Conservation (phyloP, 2,113 vertebrate genomes). For the Tragelaphus scriptus region DNA sequence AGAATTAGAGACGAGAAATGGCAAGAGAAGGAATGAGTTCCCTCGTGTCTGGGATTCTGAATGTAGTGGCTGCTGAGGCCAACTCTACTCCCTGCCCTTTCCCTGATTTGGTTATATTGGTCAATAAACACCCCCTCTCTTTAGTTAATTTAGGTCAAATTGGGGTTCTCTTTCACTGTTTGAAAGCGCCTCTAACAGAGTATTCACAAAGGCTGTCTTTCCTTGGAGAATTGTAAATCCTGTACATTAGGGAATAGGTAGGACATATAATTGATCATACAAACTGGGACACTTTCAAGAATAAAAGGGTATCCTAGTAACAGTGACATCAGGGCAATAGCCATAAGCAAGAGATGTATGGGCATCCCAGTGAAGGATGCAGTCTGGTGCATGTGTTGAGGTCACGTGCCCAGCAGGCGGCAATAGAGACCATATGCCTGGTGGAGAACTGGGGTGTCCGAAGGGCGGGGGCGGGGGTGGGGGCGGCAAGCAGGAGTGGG, state of each 20-base stretch:
- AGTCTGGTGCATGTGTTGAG: neutral
- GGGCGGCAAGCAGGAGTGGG: neutral
- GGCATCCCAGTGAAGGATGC: neutral
- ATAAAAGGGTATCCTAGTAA: neutral
- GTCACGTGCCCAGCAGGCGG: neutral
- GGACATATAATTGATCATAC: neutral
- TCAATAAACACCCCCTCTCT: neutral
- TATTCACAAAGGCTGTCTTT: neutral
- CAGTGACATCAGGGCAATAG: neutral
- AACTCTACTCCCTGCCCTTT: neutral
- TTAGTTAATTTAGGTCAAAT: neutral
- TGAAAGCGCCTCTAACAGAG: neutral
- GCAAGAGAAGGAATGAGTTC: neutral
- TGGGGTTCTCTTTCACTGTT: neutral
- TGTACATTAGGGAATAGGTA: neutral
- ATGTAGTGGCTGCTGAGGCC: neutral
- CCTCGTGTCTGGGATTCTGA: neutral
- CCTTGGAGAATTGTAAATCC: neutral
- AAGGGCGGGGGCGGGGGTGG: accelerated
- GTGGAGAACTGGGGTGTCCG: neutral
- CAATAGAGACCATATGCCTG: neutral
- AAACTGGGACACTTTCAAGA: neutral
- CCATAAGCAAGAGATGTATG: neutral
- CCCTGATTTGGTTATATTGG: neutral
- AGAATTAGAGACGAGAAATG: neutral